Base-by-base conservation (phyloP, 1,140 invertebrate genomes). In the Homalodisca vitripennis region DNA sequence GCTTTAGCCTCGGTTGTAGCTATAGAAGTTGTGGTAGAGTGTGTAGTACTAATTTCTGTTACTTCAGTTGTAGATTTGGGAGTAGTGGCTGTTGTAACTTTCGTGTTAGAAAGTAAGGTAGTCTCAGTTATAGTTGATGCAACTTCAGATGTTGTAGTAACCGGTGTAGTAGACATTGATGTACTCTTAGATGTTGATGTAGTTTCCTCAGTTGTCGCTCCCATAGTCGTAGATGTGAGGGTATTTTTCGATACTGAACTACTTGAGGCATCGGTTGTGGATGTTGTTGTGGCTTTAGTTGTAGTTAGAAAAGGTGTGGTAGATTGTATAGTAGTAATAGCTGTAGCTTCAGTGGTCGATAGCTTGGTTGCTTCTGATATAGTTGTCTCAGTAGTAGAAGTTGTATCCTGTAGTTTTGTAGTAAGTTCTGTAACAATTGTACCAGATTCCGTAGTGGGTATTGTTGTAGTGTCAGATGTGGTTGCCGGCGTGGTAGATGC, bases 271-370 rank as follows among this genome's bases (percentile, higher is more conserved):
- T 29, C 24, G 17, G 55, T 65, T 63, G 31, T 62, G 6, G 51
- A 32, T 34, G 26, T 53, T 29, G 67, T 60, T 60, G 67, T n/a
- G 12, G 46, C 27, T 27, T 51, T 30, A 13, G 53, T 60, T 29
- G 51, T 12, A 12, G 10, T 55, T 31, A 57, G 17, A 63, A n/a
- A 64, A 6, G 68, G 24, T 48, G 31, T 69, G 30, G 55, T 69
- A 27, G 68, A 26, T 63, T 55, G 17, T 41, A 20, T 69, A 3
- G 31, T 22, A 14, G 68, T 64, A 10, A 13, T 62, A 20, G 30
- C 2, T 1, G 55, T 34, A 20, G 32, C 64, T 41, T 51, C 32
- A n/a, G 27, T 31, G 27, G 67, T 60, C n/a, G 51, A 32, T 2
- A 10, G 3, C 12, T 27, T 60, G 17, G 67, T 55, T 64, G 67